A percentile compares a stretch with the other conserved stretches of the same genome.
Conservation (phyloP, 2,888 invertebrate genomes). For the Brachypalpus laphriformis region DNA sequence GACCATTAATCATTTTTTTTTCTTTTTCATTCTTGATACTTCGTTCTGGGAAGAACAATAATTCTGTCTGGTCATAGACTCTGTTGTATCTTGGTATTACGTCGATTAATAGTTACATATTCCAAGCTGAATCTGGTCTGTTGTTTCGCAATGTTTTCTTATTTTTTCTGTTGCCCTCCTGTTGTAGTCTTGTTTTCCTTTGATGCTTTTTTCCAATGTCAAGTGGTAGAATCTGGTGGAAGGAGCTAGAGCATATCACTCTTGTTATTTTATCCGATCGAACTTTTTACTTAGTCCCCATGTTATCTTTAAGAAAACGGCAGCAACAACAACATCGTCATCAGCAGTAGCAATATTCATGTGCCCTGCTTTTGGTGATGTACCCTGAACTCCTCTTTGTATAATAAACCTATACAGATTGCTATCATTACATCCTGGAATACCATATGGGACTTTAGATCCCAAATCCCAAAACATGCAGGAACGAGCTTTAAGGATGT, state of each 20-base stretch:
- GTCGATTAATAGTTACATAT: conserved; percentile 67
- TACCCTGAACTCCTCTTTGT: conserved; percentile 41
- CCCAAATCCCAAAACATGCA: conserved; percentile 58
- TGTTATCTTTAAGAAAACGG: conserved; percentile 21
- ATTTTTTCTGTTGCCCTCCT: background rate
- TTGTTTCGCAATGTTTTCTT: conserved; percentile 23
- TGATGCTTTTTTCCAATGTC: conserved; percentile 7
- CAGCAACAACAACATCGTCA: conserved; percentile 32
- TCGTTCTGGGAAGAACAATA: conserved; percentile 46
- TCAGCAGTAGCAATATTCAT: conserved; percentile 53
- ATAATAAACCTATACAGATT: conserved; percentile 71
- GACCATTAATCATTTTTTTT: conserved; percentile 71
- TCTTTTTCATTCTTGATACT: background rate
- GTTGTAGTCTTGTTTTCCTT: conserved; percentile 5
- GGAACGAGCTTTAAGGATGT: conserved; percentile 40
- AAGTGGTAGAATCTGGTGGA: background rate
- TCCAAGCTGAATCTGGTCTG: conserved; percentile 6
- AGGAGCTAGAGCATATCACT: background rate
- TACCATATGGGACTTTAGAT: conserved; percentile 66
- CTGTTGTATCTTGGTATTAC: conserved; percentile 44
- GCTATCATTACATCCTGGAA: conserved; percentile 72
- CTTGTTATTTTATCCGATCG: conserved; percentile 54
- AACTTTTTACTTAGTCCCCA: conserved; percentile 33
- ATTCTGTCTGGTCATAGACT: conserved; percentile 62
- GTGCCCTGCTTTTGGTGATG: conserved; percentile 2